phyloP scores from a whole-genome alignment of 2,888 invertebrate genomes.

The Leptopilina myrica region DNA sequence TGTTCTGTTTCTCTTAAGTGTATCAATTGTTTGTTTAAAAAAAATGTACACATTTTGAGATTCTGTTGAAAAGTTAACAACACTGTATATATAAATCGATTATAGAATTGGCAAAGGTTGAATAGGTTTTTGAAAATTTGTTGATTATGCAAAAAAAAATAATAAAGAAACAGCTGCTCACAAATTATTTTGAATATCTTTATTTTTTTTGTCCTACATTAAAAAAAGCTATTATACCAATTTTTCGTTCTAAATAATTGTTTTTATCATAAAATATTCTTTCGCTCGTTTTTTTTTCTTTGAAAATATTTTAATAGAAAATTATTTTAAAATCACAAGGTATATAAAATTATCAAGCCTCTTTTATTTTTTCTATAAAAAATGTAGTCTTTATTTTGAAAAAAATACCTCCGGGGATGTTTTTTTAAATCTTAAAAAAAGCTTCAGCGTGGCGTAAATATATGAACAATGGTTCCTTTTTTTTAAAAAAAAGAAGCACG shows the following conservation, averaged over 20 bases:
- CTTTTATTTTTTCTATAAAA: slow-evolving; percentile 31
- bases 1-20: slow-evolving; percentile 2
- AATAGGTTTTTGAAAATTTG: slow-evolving; percentile 24
- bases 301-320: not conserved
- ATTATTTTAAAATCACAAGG: not conserved
- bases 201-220: too few species aligned
- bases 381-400: slow-evolving; percentile 37
- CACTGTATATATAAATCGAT: slow-evolving; percentile 26
- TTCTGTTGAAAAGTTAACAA: slow-evolving; percentile 12
- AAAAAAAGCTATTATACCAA: too few species aligned
- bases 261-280: not conserved
- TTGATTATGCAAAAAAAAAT: slow-evolving; percentile 10
- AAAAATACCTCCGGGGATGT: slow-evolving; percentile 32
- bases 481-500: slow-evolving; percentile 13
- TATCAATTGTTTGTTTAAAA: not conserved
- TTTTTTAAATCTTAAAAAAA: slow-evolving; percentile 11
- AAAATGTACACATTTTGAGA: slow-evolving; percentile 27
- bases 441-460: slow-evolving; percentile 39
- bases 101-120: slow-evolving; percentile 11
- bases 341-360: not conserved
- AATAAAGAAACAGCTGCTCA: slow-evolving; percentile 37
- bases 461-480: slow-evolving; percentile 17
- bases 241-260: not conserved
- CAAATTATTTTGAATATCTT: not conserved
- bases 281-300: not conserved